Percentiles rank a stretch among this genome's conserved stretches.
Evolutionary conservation across 92 coral and sea anemone genomes (phyloP).

Genomic region (Siderastrea siderea): DNA sequence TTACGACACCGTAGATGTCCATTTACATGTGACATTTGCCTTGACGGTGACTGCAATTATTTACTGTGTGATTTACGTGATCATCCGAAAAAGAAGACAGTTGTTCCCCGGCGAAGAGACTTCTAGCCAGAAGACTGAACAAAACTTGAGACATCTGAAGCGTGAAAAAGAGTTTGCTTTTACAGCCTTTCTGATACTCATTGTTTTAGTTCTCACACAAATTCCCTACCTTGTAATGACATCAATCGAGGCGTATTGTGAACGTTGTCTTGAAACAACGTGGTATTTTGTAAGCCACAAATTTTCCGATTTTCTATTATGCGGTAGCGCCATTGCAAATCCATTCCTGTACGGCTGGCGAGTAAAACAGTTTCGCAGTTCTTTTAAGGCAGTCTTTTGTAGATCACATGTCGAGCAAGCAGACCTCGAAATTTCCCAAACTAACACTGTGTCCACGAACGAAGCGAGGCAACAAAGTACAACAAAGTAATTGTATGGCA

Average conservation of each 20-base stretch:
- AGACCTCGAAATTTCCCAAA: slow-evolving; percentile 29
- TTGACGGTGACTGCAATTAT: slow-evolving; percentile 32
- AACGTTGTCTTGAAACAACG: not conserved
- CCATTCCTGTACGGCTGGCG: slow-evolving; percentile 70
- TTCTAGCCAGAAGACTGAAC: slow-evolving; percentile 22
- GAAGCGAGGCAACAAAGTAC: not conserved
- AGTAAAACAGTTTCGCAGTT: slow-evolving; percentile 46
- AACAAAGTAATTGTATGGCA: not conserved
- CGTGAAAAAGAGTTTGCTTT: slow-evolving; percentile 49
- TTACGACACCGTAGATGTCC: slow-evolving; percentile 52
- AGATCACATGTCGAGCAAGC: slow-evolving; percentile 13
- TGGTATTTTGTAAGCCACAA: slow-evolving; percentile 18
- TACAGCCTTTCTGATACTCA: slow-evolving; percentile 42
- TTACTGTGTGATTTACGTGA: slow-evolving; percentile 29
- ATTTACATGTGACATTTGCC: slow-evolving; percentile 57
- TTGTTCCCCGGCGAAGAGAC: not conserved
- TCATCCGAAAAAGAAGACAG: slow-evolving; percentile 38
- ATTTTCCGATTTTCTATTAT: slow-evolving; percentile 38
- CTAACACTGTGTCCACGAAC: not conserved
- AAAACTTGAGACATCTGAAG: slow-evolving; percentile 15
- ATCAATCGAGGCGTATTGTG: slow-evolving; percentile 29
- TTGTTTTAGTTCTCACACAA: slow-evolving; percentile 41
- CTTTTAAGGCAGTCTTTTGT: slow-evolving; percentile 45
- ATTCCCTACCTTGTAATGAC: slow-evolving; percentile 49
- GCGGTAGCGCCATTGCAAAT: slow-evolving; percentile 43